Base-by-base conservation (phyloP, 2,888 invertebrate species). In the Hyppa rectilinea region DNA sequence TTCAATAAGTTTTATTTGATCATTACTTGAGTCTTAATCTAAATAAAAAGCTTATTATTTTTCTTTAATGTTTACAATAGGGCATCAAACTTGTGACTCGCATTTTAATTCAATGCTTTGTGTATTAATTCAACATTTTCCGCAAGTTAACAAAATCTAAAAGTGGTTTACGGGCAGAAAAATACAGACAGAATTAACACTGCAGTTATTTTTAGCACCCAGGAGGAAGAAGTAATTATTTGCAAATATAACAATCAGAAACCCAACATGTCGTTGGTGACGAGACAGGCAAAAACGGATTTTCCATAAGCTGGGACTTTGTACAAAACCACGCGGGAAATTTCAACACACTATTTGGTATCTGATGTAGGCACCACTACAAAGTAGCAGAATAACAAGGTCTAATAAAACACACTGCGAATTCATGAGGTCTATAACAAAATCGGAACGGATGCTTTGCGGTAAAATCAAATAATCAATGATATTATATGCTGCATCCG, bases 401-500 rank as follows among this genome's bases (percentile, higher is more conserved):
- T 29, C 20, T 29, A 58, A 52, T 6, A 40, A 38, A 73, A 52
- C 31, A 12, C 26, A 20, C 75, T 17, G n/a, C 23, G 9, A 52
- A 53, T 77, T 50, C 45, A 77, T 77, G 38, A 77, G 34, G 23
- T 69, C 10, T 26, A 56, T 77, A 58, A 69, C 43, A 50, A 74
- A 71, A 59, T 31, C 26, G 20, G 31, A 55, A 34, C 61, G 74
- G 60, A 74, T 61, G 77, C 77, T 69, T 40, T 73, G 77, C 58
- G 70, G 73, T 70, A 29, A 9, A 53, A 63, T 72, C 58, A 72
- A 59, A 63, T 59, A 78, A 63, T 63, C 75, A 43, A 58, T 49
- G 47, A 78, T 59, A 72, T 72, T 77, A 78, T 61, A 61, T 43
- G 31, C 47, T 72, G 43, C 40, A 59, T 72, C 53, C 52, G 63